These are phyloP conservation scores for Hybognathus amarus DNA, from an alignment of 2,797 vertebrate genomes.

Conservation along the genomic window DNA sequence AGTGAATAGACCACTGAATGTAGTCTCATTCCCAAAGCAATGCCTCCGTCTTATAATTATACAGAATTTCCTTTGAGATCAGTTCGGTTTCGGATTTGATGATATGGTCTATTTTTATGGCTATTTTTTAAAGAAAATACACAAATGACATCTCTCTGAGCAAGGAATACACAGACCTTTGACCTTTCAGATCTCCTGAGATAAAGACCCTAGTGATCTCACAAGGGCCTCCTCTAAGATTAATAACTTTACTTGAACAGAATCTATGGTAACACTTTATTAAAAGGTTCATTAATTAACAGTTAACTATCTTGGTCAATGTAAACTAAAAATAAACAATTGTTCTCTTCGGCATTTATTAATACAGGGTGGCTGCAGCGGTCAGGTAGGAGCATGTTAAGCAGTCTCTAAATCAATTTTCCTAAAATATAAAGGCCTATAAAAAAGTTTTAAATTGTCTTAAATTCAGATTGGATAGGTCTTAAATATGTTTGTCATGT, in stretches of 20 bases:
- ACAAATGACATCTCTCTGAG: not conserved
- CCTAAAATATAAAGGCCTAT: too few relatives aligned
- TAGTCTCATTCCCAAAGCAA: constrained; percentile 9
- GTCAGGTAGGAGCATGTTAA: too few relatives aligned
- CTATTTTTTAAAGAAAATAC: not conserved
- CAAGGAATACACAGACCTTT: not conserved
- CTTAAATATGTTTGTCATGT: too few relatives aligned
- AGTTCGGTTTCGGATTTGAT: constrained; percentile 1
- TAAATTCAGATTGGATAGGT: too few relatives aligned
- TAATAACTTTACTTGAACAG: not conserved
- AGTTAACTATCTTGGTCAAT: too few relatives aligned
- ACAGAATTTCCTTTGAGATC: constrained; percentile 11
- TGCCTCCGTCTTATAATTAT: not conserved
- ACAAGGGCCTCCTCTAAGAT: not conserved
- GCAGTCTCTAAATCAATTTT: too few relatives aligned
- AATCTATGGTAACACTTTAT: not conserved
- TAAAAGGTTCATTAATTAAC: too few relatives aligned
- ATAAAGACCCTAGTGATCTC: not conserved
- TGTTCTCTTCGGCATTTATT: too few relatives aligned
- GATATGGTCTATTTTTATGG: not conserved
- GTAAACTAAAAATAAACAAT: too few relatives aligned
- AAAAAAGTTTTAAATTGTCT: too few relatives aligned
- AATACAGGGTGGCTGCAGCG: too few relatives aligned
- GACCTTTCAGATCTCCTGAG: not conserved
- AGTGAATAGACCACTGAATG: not conserved